Conservation (phyloP, 1,140 invertebrate genomes). For the Trinorchestia longiramus region DNA sequence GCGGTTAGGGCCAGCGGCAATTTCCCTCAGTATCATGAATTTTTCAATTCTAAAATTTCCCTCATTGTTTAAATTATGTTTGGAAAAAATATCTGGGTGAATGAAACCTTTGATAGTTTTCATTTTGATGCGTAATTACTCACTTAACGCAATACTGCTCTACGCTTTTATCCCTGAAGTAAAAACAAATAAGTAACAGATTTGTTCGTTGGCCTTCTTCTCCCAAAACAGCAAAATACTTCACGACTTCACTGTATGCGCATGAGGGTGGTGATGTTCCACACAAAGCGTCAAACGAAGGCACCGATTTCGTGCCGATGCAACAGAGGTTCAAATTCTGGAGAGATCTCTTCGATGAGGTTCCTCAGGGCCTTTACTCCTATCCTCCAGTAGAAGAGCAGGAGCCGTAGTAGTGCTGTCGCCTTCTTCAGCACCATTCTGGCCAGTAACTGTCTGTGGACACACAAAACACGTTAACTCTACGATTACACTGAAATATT, state of each 20-base stretch:
- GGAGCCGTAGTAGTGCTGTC: background rate
- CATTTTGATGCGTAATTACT: too few species aligned
- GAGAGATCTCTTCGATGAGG: conserved; percentile 42
- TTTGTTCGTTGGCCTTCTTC: background rate
- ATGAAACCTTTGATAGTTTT: too few species aligned
- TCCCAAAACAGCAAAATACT: background rate
- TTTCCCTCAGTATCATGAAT: too few species aligned
- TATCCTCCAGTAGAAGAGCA: conserved; percentile 11
- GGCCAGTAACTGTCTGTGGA: background rate
- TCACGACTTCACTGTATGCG: background rate
- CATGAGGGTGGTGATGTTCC: background rate
- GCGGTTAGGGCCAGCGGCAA: too few species aligned
- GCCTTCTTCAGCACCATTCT: background rate
- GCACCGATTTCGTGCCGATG: conserved; percentile 21
- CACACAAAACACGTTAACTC: background rate
- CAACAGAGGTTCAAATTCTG: conserved; percentile 24
- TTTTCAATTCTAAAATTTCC: too few species aligned
- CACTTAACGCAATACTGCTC: too few species aligned
- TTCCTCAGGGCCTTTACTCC: conserved; percentile 38
- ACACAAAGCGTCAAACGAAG: background rate
- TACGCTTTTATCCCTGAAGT: background rate
- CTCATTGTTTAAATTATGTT: too few species aligned
- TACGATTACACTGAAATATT: background rate
- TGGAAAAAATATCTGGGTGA: too few species aligned
- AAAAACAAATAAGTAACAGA: background rate